phyloP scores from a whole-genome alignment of 2,113 vertebrate genomes.

The Pluvianellus socialis region DNA sequence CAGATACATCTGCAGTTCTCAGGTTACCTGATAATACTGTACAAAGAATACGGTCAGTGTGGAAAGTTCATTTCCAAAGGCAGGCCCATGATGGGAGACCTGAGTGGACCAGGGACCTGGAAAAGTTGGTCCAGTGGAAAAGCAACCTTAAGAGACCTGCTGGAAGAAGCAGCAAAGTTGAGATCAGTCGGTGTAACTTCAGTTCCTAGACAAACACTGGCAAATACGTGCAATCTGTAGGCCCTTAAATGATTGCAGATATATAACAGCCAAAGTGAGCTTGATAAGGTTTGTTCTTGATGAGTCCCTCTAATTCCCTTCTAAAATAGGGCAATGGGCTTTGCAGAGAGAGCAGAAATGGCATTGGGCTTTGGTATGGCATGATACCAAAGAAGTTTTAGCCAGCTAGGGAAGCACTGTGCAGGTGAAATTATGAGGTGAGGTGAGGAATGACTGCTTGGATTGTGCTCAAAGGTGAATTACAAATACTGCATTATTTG shows the following conservation, averaged over 20 bases:
- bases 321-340: background rate
- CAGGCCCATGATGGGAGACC: background rate
- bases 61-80: background rate
- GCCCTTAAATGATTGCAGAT: background rate
- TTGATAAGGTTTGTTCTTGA: background rate
- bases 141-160: background rate
- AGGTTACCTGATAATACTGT: constrained; percentile 11
- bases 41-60: constrained; percentile 9
- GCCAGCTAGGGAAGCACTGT: background rate
- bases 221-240: background rate
- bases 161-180: background rate
- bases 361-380: background rate
- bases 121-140: background rate
- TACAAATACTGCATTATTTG: background rate
- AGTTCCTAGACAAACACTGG: background rate
- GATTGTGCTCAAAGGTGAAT: background rate
- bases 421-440: background rate
- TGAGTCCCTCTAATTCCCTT: background rate
- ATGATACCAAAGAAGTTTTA: background rate
- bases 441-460: background rate
- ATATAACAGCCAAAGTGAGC: background rate
- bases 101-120: background rate
- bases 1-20: constrained; percentile 15
- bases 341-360: background rate
- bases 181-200: background rate